A percentile compares a stretch with the other conserved stretches of the same genome.
phyloP scores from a whole-genome alignment of 1,140 invertebrate species.

The Dendroctonus ponderosae region DNA sequence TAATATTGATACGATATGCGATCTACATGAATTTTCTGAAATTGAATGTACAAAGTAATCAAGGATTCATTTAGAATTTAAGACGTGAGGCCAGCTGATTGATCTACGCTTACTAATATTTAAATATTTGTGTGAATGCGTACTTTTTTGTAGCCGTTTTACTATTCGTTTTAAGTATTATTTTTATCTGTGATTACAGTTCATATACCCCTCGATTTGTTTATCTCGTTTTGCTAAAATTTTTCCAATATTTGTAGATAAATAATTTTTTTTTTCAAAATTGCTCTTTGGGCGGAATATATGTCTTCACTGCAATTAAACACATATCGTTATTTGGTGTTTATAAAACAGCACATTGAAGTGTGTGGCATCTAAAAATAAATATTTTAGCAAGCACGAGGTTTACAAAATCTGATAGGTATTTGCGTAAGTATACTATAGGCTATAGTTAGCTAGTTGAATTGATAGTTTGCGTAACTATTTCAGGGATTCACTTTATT shows the following conservation, averaged over 20 bases:
- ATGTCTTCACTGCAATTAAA: not conserved
- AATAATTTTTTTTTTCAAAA: not conserved
- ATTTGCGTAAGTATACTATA: constrained; percentile 12
- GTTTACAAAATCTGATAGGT: constrained; percentile 23
- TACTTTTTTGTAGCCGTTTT: constrained; percentile 16
- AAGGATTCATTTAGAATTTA: no score
- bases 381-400: constrained; percentile 14
- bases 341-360: not conserved
- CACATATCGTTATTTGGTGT: constrained; percentile 1
- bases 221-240: constrained; percentile 1
- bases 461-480: constrained; percentile 10
- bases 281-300: no score
- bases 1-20: no score
- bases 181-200: constrained; percentile 28
- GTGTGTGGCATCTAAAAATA: constrained; percentile 14
- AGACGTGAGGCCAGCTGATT: constrained; percentile 12
- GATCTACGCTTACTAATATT: constrained; percentile 27
- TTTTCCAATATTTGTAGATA: not conserved
- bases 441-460: constrained; percentile 12
- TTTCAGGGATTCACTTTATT: constrained; percentile 6
- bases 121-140: constrained; percentile 18
- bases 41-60: no score
- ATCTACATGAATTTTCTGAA: no score
- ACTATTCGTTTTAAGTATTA: constrained; percentile 29
- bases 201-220: constrained; percentile 1